phyloP scores from a whole-genome alignment of 2,113 vertebrate genomes.

The Phyllostomus discolor region DNA sequence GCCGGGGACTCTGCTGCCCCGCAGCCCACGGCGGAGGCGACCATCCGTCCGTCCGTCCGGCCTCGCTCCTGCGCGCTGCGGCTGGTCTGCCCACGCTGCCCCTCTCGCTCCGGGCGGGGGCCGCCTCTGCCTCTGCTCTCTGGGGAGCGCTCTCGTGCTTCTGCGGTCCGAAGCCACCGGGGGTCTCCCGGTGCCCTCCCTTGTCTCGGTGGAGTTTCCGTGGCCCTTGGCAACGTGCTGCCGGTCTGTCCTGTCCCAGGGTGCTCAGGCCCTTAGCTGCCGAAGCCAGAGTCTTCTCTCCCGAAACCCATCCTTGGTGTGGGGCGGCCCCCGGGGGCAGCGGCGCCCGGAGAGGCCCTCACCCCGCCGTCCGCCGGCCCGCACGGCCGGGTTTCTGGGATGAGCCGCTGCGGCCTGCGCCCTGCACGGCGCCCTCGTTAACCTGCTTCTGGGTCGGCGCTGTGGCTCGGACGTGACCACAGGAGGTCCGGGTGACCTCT shows the following conservation, averaged over 20 bases:
- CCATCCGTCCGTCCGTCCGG: rapidly evolving
- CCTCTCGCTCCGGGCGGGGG: rapidly evolving
- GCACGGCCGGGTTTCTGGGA: too few species aligned
- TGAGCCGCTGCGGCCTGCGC: neutral
- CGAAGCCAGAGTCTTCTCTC: neutral
- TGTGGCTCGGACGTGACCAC: neutral
- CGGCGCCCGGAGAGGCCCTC: neutral
- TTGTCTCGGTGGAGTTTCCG: neutral
- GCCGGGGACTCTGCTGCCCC: neutral
- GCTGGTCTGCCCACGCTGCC: rapidly evolving
- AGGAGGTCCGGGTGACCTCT: neutral
- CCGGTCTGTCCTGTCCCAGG: neutral
- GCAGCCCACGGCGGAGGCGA: rapidly evolving
- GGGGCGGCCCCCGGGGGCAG: neutral
- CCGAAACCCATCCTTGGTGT: neutral
- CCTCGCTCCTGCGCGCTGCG: too few species aligned
- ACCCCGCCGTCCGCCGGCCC: neutral
- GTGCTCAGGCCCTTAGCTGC: neutral
- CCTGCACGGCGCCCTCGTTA: neutral
- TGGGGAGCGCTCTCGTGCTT: rapidly evolving
- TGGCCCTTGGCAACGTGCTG: neutral
- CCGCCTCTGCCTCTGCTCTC: neutral
- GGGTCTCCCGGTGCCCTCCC: rapidly evolving
- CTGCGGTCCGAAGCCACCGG: too few species aligned
- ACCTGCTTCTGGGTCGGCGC: neutral